Conservation (phyloP, 2,888 invertebrate genomes). For the Erynnis tages region DNA sequence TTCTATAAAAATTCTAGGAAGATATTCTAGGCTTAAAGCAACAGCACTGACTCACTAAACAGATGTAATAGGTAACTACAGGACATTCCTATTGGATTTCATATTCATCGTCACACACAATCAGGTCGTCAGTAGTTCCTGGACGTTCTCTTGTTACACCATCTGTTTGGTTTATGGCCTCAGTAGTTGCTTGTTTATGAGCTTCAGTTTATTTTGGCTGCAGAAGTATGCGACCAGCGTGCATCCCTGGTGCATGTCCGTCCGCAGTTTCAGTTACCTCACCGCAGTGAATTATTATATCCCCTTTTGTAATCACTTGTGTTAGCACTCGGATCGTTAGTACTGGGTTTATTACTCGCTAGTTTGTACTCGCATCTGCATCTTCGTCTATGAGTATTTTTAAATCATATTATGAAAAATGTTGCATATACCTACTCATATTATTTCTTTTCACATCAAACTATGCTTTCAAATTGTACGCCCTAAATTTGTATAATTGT, state of each 20-base stretch:
- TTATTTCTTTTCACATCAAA: no score
- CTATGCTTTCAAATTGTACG: no score
- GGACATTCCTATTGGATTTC: background rate
- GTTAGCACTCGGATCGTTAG: background rate
- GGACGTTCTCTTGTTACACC: constrained; percentile 37
- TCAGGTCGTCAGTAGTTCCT: constrained; percentile 28
- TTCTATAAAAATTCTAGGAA: background rate
- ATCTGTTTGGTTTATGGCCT: constrained; percentile 39
- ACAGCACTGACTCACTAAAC: background rate
- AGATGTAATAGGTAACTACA: background rate
- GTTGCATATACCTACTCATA: no score
- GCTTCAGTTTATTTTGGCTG: constrained; percentile 40
- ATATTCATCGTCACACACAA: background rate
- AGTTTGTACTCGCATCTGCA: no score
- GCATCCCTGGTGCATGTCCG: constrained; percentile 50
- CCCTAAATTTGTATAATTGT: no score
- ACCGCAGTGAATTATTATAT: constrained; percentile 23
- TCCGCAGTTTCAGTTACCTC: constrained; percentile 39
- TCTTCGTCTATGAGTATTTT: no score
- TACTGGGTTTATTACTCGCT: background rate
- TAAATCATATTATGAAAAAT: no score
- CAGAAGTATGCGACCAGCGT: constrained; percentile 38
- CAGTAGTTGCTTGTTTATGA: constrained; percentile 39
- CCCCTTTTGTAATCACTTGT: constrained; percentile 13
- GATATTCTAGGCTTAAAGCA: background rate